A percentile compares a stretch with the other conserved stretches of the same genome.
Evolutionary conservation across 2,888 invertebrate species (phyloP).

Genomic region (Leuctra nigra): DNA sequence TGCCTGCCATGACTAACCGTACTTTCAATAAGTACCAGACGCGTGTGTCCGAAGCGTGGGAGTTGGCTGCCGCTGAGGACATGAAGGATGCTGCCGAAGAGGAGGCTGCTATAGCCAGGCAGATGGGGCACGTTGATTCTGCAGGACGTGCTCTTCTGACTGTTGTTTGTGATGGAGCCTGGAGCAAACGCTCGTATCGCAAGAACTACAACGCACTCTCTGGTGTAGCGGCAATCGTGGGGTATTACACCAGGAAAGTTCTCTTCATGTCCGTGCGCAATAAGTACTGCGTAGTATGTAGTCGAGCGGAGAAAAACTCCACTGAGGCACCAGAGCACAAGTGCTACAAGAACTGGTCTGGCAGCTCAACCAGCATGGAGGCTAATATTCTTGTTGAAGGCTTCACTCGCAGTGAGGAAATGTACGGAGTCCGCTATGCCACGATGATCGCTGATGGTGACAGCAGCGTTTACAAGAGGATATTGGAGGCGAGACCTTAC

Average conservation of each 20-base stretch:
- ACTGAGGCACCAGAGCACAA: neutral
- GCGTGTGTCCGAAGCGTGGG: neutral
- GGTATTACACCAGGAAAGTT: too few species aligned
- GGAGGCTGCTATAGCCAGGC: neutral
- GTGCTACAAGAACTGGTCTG: constrained; percentile 10
- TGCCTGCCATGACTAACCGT: constrained; percentile 13
- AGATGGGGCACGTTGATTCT: neutral
- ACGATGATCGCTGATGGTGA: constrained; percentile 29
- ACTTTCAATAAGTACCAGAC: constrained; percentile 17
- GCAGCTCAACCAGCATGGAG: constrained; percentile 18
- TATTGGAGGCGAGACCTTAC: too few species aligned
- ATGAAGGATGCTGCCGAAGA: neutral
- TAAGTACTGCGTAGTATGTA: constrained; percentile 14
- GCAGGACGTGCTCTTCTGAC: neutral
- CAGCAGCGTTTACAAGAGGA: constrained; percentile 24
- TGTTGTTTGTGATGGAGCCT: too few species aligned
- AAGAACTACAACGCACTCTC: neutral
- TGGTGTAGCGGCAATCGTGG: too few species aligned
- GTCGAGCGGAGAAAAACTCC: neutral
- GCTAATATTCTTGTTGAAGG: neutral
- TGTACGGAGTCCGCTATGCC: constrained; percentile 7
- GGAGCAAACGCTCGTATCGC: neutral
- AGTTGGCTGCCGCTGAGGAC: neutral
- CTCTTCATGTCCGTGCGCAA: constrained; percentile 10
- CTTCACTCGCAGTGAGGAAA: constrained; percentile 7